A percentile compares a stretch with the other conserved stretches of the same genome.
Conservation (phyloP, 1,140 invertebrate species). For the Trichonephila inaurata region DNA sequence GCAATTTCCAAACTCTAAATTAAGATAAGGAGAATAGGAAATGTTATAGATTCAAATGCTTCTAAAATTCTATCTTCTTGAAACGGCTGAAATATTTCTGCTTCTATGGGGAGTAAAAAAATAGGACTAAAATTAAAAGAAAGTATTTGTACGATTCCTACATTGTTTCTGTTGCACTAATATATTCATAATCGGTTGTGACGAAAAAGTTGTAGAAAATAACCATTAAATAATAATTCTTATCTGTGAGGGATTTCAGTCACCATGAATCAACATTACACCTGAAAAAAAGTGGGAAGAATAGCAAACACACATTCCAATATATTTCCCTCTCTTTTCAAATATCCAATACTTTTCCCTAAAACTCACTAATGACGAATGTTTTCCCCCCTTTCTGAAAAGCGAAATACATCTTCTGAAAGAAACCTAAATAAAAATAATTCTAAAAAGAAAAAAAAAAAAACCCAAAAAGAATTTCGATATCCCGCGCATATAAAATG, state of each 20-base stretch:
- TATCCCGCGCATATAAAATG: neutral
- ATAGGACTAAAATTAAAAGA: too few species aligned
- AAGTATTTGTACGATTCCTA: too few species aligned
- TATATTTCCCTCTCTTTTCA: neutral
- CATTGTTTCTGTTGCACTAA: too few species aligned
- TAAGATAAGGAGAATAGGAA: too few species aligned
- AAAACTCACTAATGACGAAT: conserved; percentile 50
- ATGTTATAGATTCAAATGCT: too few species aligned
- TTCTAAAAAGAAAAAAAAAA: too few species aligned
- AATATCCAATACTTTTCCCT: conserved; percentile 54
- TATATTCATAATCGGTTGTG: too few species aligned
- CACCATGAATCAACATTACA: neutral
- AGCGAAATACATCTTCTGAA: neutral
- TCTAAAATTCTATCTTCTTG: too few species aligned
- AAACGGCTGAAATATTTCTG: too few species aligned
- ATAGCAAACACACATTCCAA: conserved; percentile 36
- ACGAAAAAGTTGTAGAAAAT: too few species aligned
- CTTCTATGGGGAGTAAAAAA: too few species aligned
- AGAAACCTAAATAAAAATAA: neutral
- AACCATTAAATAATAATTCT: neutral
- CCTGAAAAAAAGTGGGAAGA: neutral
- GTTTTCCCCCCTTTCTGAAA: neutral
- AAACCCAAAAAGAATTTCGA: neutral
- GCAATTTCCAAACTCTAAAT: too few species aligned
- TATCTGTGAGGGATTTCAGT: conserved; percentile 16